Evolutionary conservation across 2,797 vertebrate species (phyloP).

Genomic region (Falco novaeseelandiae): DNA sequence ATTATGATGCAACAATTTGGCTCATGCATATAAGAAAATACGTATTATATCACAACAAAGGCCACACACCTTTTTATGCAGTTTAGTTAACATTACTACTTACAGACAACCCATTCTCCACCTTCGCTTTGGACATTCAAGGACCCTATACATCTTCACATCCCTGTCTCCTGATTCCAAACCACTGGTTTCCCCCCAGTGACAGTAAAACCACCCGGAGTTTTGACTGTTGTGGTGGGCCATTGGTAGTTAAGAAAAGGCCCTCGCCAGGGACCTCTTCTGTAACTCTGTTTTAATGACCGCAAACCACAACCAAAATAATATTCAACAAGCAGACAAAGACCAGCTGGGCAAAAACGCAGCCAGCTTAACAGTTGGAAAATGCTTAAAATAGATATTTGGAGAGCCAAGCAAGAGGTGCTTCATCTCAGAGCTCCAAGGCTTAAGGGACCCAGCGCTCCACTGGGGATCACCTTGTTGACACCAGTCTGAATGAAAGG

Average conservation of each 20-base stretch:
- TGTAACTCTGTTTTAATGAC: conserved; percentile 65
- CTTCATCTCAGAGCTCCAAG: conserved; percentile 64
- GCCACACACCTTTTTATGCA: conserved; percentile 82
- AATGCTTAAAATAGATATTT: conserved; percentile 68
- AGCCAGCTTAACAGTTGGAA: conserved; percentile 65
- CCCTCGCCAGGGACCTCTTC: conserved; percentile 43
- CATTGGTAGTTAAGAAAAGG: conserved; percentile 53
- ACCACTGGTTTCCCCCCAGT: conserved; percentile 57
- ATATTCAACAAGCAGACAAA: conserved; percentile 62
- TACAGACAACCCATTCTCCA: conserved; percentile 82
- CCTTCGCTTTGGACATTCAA: conserved; percentile 76
- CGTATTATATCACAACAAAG: conserved; percentile 84
- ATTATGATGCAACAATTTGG: conserved; percentile 79
- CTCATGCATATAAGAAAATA: conserved; percentile 87
- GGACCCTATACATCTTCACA: conserved; percentile 73
- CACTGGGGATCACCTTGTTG: conserved; percentile 18
- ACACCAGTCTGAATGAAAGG: conserved; percentile 43
- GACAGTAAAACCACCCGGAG: conserved; percentile 60
- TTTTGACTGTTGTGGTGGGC: conserved; percentile 51
- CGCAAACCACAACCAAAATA: conserved; percentile 46
- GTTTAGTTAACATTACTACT: conserved; percentile 82
- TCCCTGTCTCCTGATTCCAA: conserved; percentile 75
- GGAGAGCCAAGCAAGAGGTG: conserved; percentile 68
- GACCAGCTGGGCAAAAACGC: conserved; percentile 57
- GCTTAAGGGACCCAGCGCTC: conserved; percentile 27